Conservation (phyloP, 2,888 invertebrate species). For the Pachliopta kotzebuea region DNA sequence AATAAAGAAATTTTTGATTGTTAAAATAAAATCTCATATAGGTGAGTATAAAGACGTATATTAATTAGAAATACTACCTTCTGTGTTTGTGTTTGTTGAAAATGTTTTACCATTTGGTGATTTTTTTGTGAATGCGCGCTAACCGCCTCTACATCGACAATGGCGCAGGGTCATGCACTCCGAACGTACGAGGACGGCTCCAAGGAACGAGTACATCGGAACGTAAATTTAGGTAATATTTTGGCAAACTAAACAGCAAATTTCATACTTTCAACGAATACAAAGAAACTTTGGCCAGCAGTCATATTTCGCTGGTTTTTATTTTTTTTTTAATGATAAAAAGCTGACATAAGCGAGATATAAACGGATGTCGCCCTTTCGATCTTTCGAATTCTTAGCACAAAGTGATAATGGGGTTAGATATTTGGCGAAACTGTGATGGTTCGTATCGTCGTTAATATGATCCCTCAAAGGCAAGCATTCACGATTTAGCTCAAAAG, state of each 20-base stretch:
- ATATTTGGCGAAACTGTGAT: slow-evolving; percentile 75
- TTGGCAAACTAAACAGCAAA: slow-evolving; percentile 34
- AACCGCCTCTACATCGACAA: slow-evolving; percentile 55
- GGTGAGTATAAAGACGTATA: slow-evolving; percentile 58
- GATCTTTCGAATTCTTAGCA: slow-evolving; percentile 67
- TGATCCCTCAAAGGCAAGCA: slow-evolving; percentile 81
- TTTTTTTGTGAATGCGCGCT: slow-evolving; percentile 64
- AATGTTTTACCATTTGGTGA: slow-evolving; percentile 73
- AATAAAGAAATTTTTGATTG: slow-evolving; percentile 28
- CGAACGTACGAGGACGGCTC: slow-evolving; percentile 58
- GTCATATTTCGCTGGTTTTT: slow-evolving; percentile 72
- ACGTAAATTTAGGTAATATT: slow-evolving; percentile 35
- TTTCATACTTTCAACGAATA: slow-evolving; percentile 37
- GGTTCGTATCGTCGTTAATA: slow-evolving; percentile 78
- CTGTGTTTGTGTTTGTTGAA: slow-evolving; percentile 64
- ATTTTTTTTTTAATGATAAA: slow-evolving; percentile 57
- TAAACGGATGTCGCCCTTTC: slow-evolving; percentile 45
- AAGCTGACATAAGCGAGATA: slow-evolving; percentile 71
- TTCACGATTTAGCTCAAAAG: slow-evolving; percentile 81
- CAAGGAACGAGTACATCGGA: slow-evolving; percentile 74
- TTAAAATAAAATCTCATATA: slow-evolving; percentile 53
- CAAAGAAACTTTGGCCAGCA: slow-evolving; percentile 51
- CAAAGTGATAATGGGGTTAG: slow-evolving; percentile 75
- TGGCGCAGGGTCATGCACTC: slow-evolving; percentile 72
- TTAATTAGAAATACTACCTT: slow-evolving; percentile 76